Conservation (phyloP, 2,113 vertebrate genomes). For the Hypanus sabinus region DNA sequence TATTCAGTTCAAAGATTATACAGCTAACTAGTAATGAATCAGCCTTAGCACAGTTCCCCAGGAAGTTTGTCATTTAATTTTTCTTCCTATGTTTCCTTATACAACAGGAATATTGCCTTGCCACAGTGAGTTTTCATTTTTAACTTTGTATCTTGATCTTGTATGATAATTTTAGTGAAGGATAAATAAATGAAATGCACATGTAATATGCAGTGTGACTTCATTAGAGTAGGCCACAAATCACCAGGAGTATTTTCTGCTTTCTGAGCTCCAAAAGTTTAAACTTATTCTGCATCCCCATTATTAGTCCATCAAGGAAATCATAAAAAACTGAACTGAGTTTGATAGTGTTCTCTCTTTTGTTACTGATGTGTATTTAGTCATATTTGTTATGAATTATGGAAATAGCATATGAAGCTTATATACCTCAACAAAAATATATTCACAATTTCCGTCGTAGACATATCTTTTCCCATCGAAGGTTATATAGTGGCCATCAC, state of each 20-base stretch:
- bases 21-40: not conserved
- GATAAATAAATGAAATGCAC: not conserved
- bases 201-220: not conserved
- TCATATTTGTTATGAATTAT: not conserved
- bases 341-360: not conserved
- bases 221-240: not conserved
- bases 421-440: slow-evolving; percentile 53
- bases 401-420: not conserved
- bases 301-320: not conserved
- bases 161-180: not conserved
- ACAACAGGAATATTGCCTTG: not conserved
- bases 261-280: not conserved
- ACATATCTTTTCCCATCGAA: slow-evolving; percentile 52
- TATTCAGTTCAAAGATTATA: not conserved
- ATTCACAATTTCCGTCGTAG: slow-evolving; percentile 55
- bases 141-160: not conserved
- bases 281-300: not conserved
- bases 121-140: not conserved
- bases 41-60: not conserved
- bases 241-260: not conserved
- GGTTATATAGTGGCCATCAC: slow-evolving; percentile 50
- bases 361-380: not conserved
- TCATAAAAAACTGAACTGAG: not conserved
- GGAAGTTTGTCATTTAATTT: not conserved
- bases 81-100: not conserved